Evolutionary conservation across 2,888 invertebrate genomes (phyloP), one percentile per base, ranked within the genome.

Genomic region (Eupsilia transversa): DNA sequence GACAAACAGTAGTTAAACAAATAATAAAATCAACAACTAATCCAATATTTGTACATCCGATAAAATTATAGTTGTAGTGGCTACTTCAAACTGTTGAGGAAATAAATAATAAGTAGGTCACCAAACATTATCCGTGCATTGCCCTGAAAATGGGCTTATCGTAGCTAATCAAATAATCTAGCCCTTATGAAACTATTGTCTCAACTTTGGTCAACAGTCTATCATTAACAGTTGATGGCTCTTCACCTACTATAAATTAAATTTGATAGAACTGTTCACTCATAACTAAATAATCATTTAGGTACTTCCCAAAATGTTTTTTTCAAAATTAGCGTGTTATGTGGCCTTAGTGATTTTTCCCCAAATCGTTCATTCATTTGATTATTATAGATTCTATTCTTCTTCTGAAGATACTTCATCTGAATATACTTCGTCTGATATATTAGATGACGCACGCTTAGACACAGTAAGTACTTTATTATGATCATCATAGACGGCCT

Each of bases 391-490:
- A 35, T 68, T 79, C 38, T 38, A 52, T 77, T 30, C 43, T 30
- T 59, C 59, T 54, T 52, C 43, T 49, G 60, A 33, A 67, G 72
- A 76, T 52, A 91, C 90, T 0, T 88, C 91, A 7, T 23, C 27
- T 30, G 67, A 69, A 52, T 73, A 72, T 56, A 92, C 92, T 0
- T 86, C 91, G 84, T 72, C 80, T 3, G 90, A 88, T 71, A 86
- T 95, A 75, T 86, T 93, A 57, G 95, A 96, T 85, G 96, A 96
- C 82, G 94, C 95, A 27, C 88, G 88, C 43, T 90, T 96, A 77
- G 95, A 95, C 77, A 94, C 95, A 30, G 96, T 96, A 90, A 91
- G 94, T 93, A 81, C 76, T 66, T 77, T 52, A 64, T 49, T 33
- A 23, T 52, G 6, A 27, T 57, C 27, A n/a, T 27, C 20, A n/a